phyloP scores from a whole-genome alignment of 2,888 invertebrate species.

The Macaria liturata region DNA sequence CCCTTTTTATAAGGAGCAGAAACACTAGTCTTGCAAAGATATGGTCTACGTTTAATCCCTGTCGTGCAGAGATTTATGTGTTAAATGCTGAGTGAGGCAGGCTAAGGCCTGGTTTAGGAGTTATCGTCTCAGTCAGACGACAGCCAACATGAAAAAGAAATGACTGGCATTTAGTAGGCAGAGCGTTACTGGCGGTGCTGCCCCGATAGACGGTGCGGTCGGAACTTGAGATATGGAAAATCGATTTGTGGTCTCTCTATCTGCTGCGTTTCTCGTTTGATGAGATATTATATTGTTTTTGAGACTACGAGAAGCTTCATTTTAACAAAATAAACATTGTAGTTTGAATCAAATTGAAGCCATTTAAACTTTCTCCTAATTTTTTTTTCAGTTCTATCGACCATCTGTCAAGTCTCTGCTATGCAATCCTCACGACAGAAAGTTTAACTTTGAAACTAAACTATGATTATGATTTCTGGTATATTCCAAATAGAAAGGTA shows the following conservation, averaged over 20 bases:
- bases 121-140: slow-evolving; percentile 37
- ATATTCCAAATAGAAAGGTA: too few relatives aligned
- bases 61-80: slow-evolving; percentile 36
- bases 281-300: neutral
- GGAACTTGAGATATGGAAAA: slow-evolving; percentile 16
- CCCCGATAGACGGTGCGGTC: slow-evolving; percentile 22
- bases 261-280: slow-evolving; percentile 7
- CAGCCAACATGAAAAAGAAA: slow-evolving; percentile 36
- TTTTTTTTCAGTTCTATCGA: too few relatives aligned
- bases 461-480: too few relatives aligned
- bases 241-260: slow-evolving; percentile 17
- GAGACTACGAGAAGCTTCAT: neutral
- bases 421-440: too few relatives aligned
- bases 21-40: slow-evolving; percentile 29
- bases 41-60: slow-evolving; percentile 38
- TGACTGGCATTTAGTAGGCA: slow-evolving; percentile 34
- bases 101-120: slow-evolving; percentile 35
- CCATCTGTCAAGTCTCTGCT: too few relatives aligned
- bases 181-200: slow-evolving; percentile 26
- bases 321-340: too few relatives aligned
- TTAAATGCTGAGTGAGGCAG: slow-evolving; percentile 31
- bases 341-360: too few relatives aligned
- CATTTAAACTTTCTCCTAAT: too few relatives aligned
- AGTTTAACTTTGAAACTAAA: too few relatives aligned
- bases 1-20: slow-evolving; percentile 21